Evolutionary conservation across 1,140 invertebrate genomes (phyloP), one percentile per base, ranked within the genome.

Genomic region (Thaumetopoea pityocampa): DNA sequence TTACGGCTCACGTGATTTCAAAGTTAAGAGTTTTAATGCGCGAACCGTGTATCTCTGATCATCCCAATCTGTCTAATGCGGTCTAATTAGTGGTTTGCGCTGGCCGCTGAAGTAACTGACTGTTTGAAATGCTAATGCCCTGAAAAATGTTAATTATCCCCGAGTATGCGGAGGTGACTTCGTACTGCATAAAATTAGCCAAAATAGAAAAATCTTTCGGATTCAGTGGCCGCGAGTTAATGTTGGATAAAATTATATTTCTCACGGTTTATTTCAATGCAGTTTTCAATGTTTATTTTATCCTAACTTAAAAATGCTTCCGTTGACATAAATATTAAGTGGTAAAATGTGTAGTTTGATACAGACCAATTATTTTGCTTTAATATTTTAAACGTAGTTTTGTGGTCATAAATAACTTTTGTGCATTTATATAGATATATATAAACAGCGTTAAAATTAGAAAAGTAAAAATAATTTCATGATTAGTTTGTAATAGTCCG

Each of bases 1-100:
- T 81, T 79, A 79, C 66, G 41, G 54, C 51, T 52, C 62, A 63
- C 67, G 63, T 76, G 65, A 72, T 78, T 66, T 56, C 54, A 35
- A 51, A 72, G 57, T 76, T 70, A 61, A 68, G 59, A 64, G 53
- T 68, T 80, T 76, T 80, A 82, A 79, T 82, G 77, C 73, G 74
- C 68, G 53, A 81, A 77, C 67, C 77, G 67, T 79, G 77, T 81
- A 68, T 47, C 57, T 55, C 62, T 71, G 66, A 76, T 76, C 74
- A 72, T 67, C 56, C 60, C 67, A 58, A 72, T 72, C 61, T 43
- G 66, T 74, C 60, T 76, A 64, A 63, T 64, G 51, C 62, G 38
- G 33, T 37, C 54, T 67, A 71, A 79, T 81, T 79, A 68, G 69
- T 55, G 67, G 55, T 47, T 30, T 61, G 59, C 53, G 59, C 67